Percentiles rank a stretch among this genome's conserved stretches.
These are phyloP conservation scores for Drosophila varians DNA, from an alignment of 1,140 invertebrate species.

Conservation along the genomic window DNA sequence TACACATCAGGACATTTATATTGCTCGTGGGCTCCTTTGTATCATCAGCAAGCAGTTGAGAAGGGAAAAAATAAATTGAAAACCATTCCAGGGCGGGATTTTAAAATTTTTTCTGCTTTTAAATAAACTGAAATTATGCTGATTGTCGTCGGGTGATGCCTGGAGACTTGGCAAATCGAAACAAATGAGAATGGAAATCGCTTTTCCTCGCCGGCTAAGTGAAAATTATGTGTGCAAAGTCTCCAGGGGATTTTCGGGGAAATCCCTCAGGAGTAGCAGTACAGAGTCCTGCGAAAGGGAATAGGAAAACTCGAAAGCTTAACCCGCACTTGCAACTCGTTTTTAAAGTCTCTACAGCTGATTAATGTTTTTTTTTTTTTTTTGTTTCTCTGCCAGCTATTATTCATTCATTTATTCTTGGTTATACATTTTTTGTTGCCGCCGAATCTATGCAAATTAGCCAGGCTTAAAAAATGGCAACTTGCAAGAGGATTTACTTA, in stretches of 20 bases:
- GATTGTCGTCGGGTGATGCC: slow-evolving; percentile 61
- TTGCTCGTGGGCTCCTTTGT: slow-evolving; percentile 52
- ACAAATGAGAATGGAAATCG: slow-evolving; percentile 56
- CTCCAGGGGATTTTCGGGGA: slow-evolving; percentile 26
- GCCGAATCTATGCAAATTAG: slow-evolving; percentile 66
- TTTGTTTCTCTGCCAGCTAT: background rate
- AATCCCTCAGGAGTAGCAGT: background rate
- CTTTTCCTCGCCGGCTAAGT: slow-evolving; percentile 34
- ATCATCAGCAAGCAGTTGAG: slow-evolving; percentile 74
- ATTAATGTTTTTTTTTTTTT: slow-evolving; percentile 10
- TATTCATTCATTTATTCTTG: slow-evolving; percentile 44
- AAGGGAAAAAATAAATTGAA: slow-evolving; percentile 72
- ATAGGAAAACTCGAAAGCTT: slow-evolving; percentile 39
- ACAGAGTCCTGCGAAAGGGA: slow-evolving; percentile 13
- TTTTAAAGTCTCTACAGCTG: slow-evolving; percentile 22
- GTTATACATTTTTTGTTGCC: slow-evolving; percentile 19
- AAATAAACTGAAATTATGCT: slow-evolving; percentile 71
- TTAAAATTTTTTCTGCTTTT: slow-evolving; percentile 21
- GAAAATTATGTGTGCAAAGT: slow-evolving; percentile 42
- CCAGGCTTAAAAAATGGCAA: slow-evolving; percentile 41
- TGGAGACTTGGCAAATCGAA: slow-evolving; percentile 41
- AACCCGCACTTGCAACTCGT: slow-evolving; percentile 37
- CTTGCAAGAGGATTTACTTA: slow-evolving; percentile 9
- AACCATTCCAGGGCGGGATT: slow-evolving; percentile 51
- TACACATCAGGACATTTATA: slow-evolving; percentile 26